phyloP scores from a whole-genome alignment of 2,797 vertebrate genomes.

The Calcarius lapponicus region DNA sequence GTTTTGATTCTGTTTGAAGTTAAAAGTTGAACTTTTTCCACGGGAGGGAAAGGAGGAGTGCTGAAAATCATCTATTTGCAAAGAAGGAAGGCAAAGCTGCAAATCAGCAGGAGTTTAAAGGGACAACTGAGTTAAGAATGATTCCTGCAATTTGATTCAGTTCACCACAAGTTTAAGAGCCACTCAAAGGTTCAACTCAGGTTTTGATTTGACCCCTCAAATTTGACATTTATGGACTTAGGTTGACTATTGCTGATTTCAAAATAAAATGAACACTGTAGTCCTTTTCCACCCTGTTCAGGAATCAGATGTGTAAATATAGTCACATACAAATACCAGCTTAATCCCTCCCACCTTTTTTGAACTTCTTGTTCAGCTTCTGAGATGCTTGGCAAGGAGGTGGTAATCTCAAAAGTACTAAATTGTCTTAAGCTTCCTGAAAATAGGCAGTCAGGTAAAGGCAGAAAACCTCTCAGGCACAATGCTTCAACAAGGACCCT shows the following conservation, averaged over 20 bases:
- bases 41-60: not conserved
- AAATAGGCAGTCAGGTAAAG: not conserved
- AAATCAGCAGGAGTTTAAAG: not conserved
- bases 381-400: not conserved
- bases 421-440: not conserved
- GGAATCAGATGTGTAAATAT: not conserved
- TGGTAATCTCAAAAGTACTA: conserved; percentile 22
- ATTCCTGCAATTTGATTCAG: not conserved
- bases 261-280: not conserved
- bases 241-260: not conserved
- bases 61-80: not conserved
- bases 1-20: not conserved
- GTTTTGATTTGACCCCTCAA: not conserved
- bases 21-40: not conserved
- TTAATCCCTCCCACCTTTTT: not conserved
- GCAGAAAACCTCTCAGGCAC: not conserved
- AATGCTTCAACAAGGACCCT: not conserved
- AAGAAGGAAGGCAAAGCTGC: not conserved
- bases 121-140: not conserved
- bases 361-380: not conserved
- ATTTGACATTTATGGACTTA: not conserved
- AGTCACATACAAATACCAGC: not conserved
- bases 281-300: not conserved
- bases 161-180: not conserved
- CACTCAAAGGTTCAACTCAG: not conserved